Percentiles rank a stretch among this genome's conserved stretches.
phyloP scores from a whole-genome alignment of 2,113 vertebrate genomes.

The Ptilonorhynchus violaceus region DNA sequence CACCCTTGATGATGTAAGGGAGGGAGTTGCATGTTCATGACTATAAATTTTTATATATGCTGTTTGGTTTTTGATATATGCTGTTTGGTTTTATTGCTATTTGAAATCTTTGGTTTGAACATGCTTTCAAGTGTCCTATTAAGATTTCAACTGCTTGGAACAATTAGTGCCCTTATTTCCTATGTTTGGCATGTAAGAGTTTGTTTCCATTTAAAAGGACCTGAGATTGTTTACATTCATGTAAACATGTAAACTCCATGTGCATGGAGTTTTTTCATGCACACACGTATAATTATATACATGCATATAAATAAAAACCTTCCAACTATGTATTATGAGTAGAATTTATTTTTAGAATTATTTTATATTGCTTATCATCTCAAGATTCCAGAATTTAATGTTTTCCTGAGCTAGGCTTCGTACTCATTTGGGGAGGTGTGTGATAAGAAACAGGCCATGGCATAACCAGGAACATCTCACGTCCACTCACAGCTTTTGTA shows the following conservation, averaged over 20 bases:
- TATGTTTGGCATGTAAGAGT: not conserved
- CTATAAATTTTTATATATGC: not conserved
- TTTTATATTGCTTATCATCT: not conserved
- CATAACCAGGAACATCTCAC: not conserved
- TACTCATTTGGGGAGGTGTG: not conserved
- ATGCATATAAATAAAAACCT: accelerated
- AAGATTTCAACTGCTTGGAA: not conserved
- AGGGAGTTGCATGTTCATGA: not conserved
- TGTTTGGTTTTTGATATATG: not conserved
- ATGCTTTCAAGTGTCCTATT: not conserved
- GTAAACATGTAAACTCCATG: too few relatives aligned
- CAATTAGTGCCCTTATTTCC: not conserved
- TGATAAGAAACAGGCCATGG: not conserved
- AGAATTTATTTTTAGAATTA: not conserved
- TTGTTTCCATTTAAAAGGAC: not conserved
- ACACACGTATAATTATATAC: not conserved
- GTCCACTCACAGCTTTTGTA: not conserved
- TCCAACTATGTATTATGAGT: not conserved
- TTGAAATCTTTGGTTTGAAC: not conserved
- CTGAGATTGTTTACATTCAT: not conserved
- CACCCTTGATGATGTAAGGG: not conserved
- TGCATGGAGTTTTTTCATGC: not conserved
- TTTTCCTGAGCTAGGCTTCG: not conserved
- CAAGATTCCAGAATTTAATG: not conserved
- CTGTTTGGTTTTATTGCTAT: not conserved